Conservation (phyloP, 2,113 vertebrate species). For the Cephalopholis sonnerati region DNA sequence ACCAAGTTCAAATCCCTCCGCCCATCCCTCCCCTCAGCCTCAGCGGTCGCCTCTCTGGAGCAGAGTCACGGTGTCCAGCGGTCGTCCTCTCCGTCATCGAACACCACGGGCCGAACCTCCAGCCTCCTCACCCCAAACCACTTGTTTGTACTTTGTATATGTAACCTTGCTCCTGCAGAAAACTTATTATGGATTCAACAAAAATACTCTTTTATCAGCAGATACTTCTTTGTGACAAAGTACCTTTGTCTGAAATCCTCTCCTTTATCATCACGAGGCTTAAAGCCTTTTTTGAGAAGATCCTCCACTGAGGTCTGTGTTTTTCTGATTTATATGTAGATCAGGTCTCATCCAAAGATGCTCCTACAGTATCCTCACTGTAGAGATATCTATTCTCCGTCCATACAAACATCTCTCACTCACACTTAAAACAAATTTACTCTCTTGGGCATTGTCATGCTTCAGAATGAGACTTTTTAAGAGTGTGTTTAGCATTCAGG, state of each 20-base stretch:
- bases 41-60: slow-evolving; percentile 43
- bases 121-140: slow-evolving; percentile 37
- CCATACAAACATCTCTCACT: slow-evolving; percentile 79
- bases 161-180: slow-evolving; percentile 47
- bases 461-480: slow-evolving; percentile 92
- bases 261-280: slow-evolving; percentile 6
- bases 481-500: slow-evolving; percentile 99
- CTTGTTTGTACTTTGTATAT: slow-evolving; percentile 38
- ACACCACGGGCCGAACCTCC: slow-evolving; percentile 27
- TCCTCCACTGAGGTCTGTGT: slow-evolving; percentile 43
- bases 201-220: slow-evolving; percentile 35
- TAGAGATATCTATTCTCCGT: slow-evolving; percentile 73
- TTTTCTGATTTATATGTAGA: slow-evolving; percentile 67
- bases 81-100: slow-evolving; percentile 24
- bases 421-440: slow-evolving; percentile 92
- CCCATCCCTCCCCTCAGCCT: slow-evolving; percentile 42
- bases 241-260: slow-evolving; percentile 33
- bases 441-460: slow-evolving; percentile 91
- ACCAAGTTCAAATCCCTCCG: slow-evolving; percentile 77
- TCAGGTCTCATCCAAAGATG: slow-evolving; percentile 50
- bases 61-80: slow-evolving; percentile 2
- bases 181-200: slow-evolving; percentile 4
- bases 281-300: slow-evolving; percentile 29
- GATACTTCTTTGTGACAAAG: slow-evolving; percentile 38
- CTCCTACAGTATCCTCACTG: slow-evolving; percentile 49